These are phyloP conservation scores for Holacanthus passer DNA, from an alignment of 2,113 vertebrate genomes.

Conservation along the genomic window DNA sequence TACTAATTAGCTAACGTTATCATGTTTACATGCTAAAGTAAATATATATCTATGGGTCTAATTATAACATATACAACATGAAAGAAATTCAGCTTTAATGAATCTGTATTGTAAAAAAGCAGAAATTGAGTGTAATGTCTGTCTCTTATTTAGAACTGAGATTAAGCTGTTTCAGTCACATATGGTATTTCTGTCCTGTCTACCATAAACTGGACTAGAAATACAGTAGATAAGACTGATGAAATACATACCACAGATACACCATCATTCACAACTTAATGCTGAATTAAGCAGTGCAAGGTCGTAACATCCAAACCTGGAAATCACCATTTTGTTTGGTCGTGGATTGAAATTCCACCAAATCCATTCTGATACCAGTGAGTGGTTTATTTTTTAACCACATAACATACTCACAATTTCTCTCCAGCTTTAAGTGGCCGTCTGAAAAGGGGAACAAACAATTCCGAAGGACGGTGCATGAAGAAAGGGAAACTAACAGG, in stretches of 20 bases:
- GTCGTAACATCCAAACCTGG: background rate
- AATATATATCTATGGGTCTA: too few relatives aligned
- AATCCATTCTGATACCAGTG: background rate
- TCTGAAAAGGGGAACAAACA: constrained; percentile 18
- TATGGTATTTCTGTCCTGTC: too few relatives aligned
- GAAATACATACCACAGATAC: background rate
- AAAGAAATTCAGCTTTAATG: too few relatives aligned
- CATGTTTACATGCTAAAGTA: too few relatives aligned
- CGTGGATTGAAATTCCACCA: background rate
- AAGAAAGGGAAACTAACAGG: constrained; percentile 34
- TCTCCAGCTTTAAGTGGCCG: constrained; percentile 22
- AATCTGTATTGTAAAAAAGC: background rate
- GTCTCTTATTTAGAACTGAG: background rate
- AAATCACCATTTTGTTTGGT: background rate
- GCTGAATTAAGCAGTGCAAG: background rate
- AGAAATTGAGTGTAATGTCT: too few relatives aligned
- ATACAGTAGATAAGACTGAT: background rate
- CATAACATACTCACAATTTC: constrained; percentile 9
- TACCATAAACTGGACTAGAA: too few relatives aligned
- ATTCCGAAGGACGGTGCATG: constrained; percentile 22
- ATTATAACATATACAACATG: too few relatives aligned
- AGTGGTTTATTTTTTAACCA: background rate
- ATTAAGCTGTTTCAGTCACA: background rate
- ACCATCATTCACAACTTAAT: background rate
- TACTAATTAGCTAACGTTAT: too few relatives aligned